Base-by-base conservation (phyloP, 2,888 invertebrate genomes). In the Caenorhabditis uteleia region DNA sequence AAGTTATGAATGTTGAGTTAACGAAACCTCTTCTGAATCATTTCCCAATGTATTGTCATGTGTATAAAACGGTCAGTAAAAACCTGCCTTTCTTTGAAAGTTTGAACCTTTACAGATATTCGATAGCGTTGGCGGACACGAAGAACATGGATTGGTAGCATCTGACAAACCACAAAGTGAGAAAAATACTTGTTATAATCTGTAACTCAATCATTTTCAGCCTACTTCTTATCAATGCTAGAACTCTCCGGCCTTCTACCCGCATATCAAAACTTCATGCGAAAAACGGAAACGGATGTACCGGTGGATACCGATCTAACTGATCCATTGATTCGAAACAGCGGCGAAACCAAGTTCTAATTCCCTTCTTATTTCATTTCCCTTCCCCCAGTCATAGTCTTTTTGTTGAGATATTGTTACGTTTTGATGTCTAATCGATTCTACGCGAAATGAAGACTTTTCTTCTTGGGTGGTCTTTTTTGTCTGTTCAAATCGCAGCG, bases 201-300 rank as follows among this genome's bases (percentile, higher is more conserved):
- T n/a, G n/a, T n/a, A n/a, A n/a, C n/a, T n/a, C 8, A 16, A 16
- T 12, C 20, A 10, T 46, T 72, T 68, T 47, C 53, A 74, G 72
- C 57, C 0, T 69, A 77, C 49, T 77, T 77, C 39, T 36, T 65
- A 23, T 58, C 71, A 21, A 73, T 75, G 68, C 49, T 67, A 26
- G 57, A 73, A 14, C 39, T 70, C 0, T 60, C 74, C 3, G 64
- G 64, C 23, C 56, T 77, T 16, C 26, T 58, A 2, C 43, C 46
- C 7, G 60, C 61, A 2, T 64, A 53, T 36, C 5, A n/a, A 29
- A 33, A 42, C 1, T 59, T 59, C 40, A 7, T 45, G 21, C 29
- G 33, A 33, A 47, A 50, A 33, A 42, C 46, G 14, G 34, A 36
- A 27, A 23, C 39, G 16, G 46, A 57, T 14, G 47, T 43, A 21